These are phyloP conservation scores for Percopsis transmontana DNA, from an alignment of 2,113 vertebrate species.

Conservation along the genomic window DNA sequence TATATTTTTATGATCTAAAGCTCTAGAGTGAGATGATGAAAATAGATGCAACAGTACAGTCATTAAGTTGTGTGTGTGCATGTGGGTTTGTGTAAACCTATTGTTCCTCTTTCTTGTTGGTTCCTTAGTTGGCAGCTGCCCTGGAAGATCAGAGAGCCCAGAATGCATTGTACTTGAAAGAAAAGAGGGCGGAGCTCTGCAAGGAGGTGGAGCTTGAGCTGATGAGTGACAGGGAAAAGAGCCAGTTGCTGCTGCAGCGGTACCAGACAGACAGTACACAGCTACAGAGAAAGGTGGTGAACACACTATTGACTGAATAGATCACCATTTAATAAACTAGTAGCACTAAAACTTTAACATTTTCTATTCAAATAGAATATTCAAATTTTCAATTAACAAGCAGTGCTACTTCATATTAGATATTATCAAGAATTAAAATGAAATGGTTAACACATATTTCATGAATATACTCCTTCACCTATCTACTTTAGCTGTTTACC, in stretches of 20 bases:
- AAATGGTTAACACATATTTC: too few relatives aligned
- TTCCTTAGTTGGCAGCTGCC: slow-evolving; percentile 74
- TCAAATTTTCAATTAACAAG: too few relatives aligned
- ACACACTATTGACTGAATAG: background rate
- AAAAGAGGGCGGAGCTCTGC: slow-evolving; percentile 74
- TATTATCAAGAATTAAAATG: too few relatives aligned
- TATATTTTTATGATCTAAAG: background rate
- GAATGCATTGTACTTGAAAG: slow-evolving; percentile 66
- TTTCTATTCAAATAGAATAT: too few relatives aligned
- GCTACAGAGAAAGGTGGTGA: slow-evolving; percentile 78
- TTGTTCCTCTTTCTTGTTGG: slow-evolving; percentile 25
- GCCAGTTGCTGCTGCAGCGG: slow-evolving; percentile 77
- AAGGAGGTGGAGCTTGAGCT: slow-evolving; percentile 78
- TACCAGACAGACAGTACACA: slow-evolving; percentile 75
- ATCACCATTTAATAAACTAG: background rate
- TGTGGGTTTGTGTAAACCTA: background rate
- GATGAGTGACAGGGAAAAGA: slow-evolving; percentile 81
- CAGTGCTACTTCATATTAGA: too few relatives aligned
- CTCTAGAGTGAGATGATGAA: background rate
- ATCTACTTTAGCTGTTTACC: too few relatives aligned
- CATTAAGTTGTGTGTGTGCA: slow-evolving; percentile 6
- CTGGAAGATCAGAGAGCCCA: slow-evolving; percentile 73
- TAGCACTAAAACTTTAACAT: too few relatives aligned
- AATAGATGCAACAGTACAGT: too few relatives aligned
- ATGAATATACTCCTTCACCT: too few relatives aligned